Conservation (phyloP, 2,113 vertebrate species). For the Phylloscopus trochilus region DNA sequence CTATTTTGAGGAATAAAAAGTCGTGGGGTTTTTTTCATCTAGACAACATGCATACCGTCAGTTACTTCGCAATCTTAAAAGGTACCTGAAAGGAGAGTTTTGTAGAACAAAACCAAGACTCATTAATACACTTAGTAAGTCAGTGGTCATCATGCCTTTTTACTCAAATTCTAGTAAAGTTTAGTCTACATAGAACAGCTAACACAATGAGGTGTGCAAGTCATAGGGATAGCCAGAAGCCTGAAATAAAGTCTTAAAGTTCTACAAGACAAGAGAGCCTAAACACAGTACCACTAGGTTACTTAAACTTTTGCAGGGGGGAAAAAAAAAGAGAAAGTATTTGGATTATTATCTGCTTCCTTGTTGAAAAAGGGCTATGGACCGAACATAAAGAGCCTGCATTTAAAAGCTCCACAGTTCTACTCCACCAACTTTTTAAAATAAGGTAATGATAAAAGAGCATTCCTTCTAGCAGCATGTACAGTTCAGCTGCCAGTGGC, state of each 20-base stretch:
- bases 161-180: slow-evolving; percentile 54
- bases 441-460: slow-evolving; percentile 55
- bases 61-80: slow-evolving; percentile 60
- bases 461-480: slow-evolving; percentile 58
- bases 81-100: slow-evolving; percentile 60
- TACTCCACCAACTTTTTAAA: slow-evolving; percentile 33
- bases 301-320: background rate
- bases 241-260: slow-evolving; percentile 68
- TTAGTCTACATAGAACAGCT: slow-evolving; percentile 65
- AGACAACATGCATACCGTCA: slow-evolving; percentile 57
- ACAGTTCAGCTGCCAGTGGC: slow-evolving; percentile 59
- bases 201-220: slow-evolving; percentile 62
- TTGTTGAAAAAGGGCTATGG: background rate
- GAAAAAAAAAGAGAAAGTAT: background rate
- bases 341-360: background rate
- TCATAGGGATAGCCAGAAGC: slow-evolving; percentile 67
- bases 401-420: slow-evolving; percentile 1
- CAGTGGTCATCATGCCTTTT: slow-evolving; percentile 66
- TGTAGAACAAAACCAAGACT: slow-evolving; percentile 57
- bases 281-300: background rate
- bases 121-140: slow-evolving; percentile 45
- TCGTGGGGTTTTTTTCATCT: background rate
- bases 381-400: background rate
- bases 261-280: slow-evolving; percentile 58
- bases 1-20: slow-evolving; percentile 39